These are phyloP conservation scores for Drosophila biarmipes DNA, from an alignment of 1,140 invertebrate species.

Conservation along the genomic window DNA sequence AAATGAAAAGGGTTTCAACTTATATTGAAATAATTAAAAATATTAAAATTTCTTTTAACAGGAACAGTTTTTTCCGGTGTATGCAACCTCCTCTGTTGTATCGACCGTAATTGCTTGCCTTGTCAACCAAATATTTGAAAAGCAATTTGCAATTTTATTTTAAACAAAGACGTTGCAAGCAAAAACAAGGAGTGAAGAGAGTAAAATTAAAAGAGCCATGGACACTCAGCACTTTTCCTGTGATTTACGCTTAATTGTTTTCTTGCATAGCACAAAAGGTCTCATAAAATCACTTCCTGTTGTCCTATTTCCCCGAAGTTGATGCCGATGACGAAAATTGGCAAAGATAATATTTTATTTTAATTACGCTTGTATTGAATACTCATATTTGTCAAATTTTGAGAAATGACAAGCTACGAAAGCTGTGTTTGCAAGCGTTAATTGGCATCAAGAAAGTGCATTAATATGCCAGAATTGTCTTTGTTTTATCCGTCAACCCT, in stretches of 20 bases:
- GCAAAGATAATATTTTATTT: neutral
- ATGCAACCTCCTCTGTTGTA: neutral
- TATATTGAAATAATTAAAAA: too few relatives aligned
- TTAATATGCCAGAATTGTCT: neutral
- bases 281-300: neutral
- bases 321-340: neutral
- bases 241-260: conserved; percentile 33
- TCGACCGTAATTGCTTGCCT: conserved; percentile 60
- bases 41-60: neutral
- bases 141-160: conserved; percentile 50
- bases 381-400: neutral
- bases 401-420: neutral
- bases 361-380: neutral
- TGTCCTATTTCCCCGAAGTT: neutral
- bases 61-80: conserved; percentile 9
- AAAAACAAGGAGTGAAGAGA: conserved; percentile 9
- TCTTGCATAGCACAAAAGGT: neutral
- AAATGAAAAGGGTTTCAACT: too few relatives aligned
- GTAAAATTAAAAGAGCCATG: neutral
- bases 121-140: conserved; percentile 74
- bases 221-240: conserved; percentile 6
- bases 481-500: conserved; percentile 1
- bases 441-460: neutral
- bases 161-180: conserved; percentile 39
- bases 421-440: neutral